phyloP scores from a whole-genome alignment of 1,140 invertebrate genomes.

The Caenorhabditis inopinata region DNA sequence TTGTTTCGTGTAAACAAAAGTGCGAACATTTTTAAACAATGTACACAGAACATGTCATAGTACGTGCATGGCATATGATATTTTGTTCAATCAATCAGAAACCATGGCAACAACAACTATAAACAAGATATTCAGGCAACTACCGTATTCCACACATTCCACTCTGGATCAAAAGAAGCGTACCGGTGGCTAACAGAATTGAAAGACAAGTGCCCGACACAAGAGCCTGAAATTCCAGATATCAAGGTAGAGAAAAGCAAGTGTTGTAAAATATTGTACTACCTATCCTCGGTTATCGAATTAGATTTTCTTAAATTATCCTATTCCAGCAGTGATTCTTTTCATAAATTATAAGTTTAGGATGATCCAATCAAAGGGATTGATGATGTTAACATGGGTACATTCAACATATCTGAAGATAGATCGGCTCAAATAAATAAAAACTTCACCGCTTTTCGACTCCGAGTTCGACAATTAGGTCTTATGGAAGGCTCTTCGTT shows the following conservation, averaged over 20 bases:
- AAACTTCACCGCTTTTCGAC: conserved; percentile 57
- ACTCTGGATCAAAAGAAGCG: conserved; percentile 59
- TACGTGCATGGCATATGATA: background rate
- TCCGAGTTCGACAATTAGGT: conserved; percentile 53
- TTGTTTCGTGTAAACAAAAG: background rate
- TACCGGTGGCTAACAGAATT: conserved; percentile 58
- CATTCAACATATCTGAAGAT: conserved; percentile 54
- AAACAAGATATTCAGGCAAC: conserved; percentile 51
- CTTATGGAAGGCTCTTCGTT: conserved; percentile 53
- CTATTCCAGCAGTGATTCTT: too few relatives aligned
- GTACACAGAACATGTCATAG: background rate
- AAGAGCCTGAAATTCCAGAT: conserved; percentile 41
- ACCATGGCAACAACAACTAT: too few relatives aligned
- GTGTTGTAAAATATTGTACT: conserved; percentile 21
- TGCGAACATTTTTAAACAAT: background rate
- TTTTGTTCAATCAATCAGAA: background rate
- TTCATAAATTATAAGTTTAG: conserved; percentile 15
- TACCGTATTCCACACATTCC: conserved; percentile 65
- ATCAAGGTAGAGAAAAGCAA: background rate
- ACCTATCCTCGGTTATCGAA: too few relatives aligned
- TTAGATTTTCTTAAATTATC: too few relatives aligned
- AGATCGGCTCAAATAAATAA: conserved; percentile 53
- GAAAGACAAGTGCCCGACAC: conserved; percentile 48
- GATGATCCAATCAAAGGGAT: conserved; percentile 51
- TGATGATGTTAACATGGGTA: conserved; percentile 63